Evolutionary conservation across 2,888 invertebrate genomes (phyloP).

Genomic region (Epicampocera succincta): DNA sequence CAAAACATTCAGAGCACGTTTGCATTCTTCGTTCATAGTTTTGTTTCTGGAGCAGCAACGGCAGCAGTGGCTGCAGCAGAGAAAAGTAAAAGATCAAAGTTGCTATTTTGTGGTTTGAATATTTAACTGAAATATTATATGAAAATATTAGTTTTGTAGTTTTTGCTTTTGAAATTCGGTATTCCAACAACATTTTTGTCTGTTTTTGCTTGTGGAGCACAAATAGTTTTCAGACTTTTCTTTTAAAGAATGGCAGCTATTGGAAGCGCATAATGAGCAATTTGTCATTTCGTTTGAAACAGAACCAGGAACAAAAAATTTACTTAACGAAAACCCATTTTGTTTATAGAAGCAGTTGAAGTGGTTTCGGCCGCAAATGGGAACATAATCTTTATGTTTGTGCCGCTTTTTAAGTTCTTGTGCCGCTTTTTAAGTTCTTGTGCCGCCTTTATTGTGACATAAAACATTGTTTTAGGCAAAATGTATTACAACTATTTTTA

Average conservation of each 20-base stretch:
- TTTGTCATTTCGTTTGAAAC: constrained; percentile 10
- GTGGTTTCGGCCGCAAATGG: no score
- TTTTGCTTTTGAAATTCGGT: constrained; percentile 55
- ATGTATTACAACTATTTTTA: no score
- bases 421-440: no score
- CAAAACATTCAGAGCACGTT: constrained; percentile 50
- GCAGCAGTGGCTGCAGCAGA: constrained; percentile 6
- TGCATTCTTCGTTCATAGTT: constrained; percentile 56
- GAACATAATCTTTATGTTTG: no score
- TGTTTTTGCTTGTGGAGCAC: background rate
- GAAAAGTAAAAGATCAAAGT: constrained; percentile 65
- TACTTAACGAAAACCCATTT: no score
- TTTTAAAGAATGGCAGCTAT: background rate
- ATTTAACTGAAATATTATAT: constrained; percentile 65
- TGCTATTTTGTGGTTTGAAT: constrained; percentile 69
- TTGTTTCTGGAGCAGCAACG: constrained; percentile 1
- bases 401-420: no score
- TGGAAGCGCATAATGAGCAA: background rate
- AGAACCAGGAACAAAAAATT: background rate
- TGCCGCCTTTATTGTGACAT: no score
- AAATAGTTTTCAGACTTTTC: constrained; percentile 47
- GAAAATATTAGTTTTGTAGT: constrained; percentile 59
- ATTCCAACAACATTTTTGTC: constrained; percentile 52
- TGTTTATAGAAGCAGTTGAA: no score
- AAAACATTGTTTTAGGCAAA: no score